Conservation (phyloP, 2,888 invertebrate species). For the Gandaritis pyraliata region DNA sequence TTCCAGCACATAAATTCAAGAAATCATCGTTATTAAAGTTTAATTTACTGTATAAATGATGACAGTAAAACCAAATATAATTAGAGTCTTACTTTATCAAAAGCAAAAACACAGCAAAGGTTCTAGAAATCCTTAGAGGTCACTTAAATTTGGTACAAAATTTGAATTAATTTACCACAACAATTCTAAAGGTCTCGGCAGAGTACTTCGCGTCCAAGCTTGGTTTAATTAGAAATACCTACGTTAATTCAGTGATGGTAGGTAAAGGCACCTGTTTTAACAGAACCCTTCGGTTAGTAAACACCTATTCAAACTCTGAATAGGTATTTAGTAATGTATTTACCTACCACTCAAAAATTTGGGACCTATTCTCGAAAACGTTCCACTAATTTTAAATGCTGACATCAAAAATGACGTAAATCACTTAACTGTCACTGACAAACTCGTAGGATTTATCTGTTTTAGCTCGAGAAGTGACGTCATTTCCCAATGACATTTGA, state of each 20-base stretch:
- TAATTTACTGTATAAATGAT: background rate
- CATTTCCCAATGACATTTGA: too few relatives aligned
- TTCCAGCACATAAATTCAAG: background rate
- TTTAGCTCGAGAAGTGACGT: too few relatives aligned
- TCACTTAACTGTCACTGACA: too few relatives aligned
- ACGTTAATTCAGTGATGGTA: constrained; percentile 3
- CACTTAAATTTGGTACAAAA: constrained; percentile 7
- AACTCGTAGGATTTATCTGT: too few relatives aligned
- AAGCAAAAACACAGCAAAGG: background rate
- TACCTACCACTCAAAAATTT: too few relatives aligned
- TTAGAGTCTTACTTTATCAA: background rate
- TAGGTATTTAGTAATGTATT: too few relatives aligned
- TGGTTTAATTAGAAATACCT: constrained; percentile 16
- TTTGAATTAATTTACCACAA: constrained; percentile 15
- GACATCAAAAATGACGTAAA: too few relatives aligned
- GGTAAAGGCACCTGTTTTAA: too few relatives aligned
- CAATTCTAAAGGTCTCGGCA: constrained; percentile 11
- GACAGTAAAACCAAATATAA: background rate
- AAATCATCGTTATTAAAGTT: background rate
- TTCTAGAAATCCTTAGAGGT: background rate
- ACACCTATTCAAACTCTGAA: too few relatives aligned
- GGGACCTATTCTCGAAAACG: too few relatives aligned
- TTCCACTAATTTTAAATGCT: too few relatives aligned
- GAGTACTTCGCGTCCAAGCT: constrained; percentile 2
- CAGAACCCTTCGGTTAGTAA: too few relatives aligned